phyloP scores from a whole-genome alignment of 2,888 invertebrate species.

The Micropterix aruncella region DNA sequence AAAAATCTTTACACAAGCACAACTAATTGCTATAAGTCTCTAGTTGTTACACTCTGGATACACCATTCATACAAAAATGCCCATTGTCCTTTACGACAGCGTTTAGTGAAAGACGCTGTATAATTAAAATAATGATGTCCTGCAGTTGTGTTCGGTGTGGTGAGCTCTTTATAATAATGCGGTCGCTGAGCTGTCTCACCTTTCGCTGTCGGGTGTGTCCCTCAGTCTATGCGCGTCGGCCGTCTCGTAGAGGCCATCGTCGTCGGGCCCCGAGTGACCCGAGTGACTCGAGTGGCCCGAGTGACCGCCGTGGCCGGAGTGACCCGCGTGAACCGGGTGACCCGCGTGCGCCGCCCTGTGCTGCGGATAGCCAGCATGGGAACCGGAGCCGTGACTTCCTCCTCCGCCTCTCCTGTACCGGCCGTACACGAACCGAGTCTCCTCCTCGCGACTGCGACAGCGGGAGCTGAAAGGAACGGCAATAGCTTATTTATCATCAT shows the following conservation, averaged over 20 bases:
- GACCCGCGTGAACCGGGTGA: constrained; percentile 31
- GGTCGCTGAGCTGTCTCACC: constrained; percentile 56
- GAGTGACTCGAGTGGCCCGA: constrained; percentile 31
- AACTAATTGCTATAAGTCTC: no score
- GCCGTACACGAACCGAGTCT: constrained; percentile 61
- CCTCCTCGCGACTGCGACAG: constrained; percentile 51
- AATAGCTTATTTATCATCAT: no score
- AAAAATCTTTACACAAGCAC: no score
- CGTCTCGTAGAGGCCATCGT: constrained; percentile 79
- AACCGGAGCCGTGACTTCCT: constrained; percentile 18
- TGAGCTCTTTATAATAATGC: no score
- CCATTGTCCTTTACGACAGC: no score
- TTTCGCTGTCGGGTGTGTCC: constrained; percentile 80
- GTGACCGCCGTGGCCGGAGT: constrained; percentile 30
- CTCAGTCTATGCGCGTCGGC: constrained; percentile 58
- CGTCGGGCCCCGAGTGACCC: constrained; percentile 42
- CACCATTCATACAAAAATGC: no score
- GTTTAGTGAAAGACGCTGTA: no score
- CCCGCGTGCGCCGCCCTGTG: constrained; percentile 26
- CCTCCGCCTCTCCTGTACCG: constrained; percentile 33
- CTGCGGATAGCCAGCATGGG: constrained; percentile 21
- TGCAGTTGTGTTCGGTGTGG: no score
- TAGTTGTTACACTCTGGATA: no score
- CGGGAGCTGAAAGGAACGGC: constrained; percentile 41
- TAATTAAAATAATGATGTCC: no score